Base-by-base conservation (phyloP, 2,888 invertebrate species). In the Mesorhabditis sp. region DNA sequence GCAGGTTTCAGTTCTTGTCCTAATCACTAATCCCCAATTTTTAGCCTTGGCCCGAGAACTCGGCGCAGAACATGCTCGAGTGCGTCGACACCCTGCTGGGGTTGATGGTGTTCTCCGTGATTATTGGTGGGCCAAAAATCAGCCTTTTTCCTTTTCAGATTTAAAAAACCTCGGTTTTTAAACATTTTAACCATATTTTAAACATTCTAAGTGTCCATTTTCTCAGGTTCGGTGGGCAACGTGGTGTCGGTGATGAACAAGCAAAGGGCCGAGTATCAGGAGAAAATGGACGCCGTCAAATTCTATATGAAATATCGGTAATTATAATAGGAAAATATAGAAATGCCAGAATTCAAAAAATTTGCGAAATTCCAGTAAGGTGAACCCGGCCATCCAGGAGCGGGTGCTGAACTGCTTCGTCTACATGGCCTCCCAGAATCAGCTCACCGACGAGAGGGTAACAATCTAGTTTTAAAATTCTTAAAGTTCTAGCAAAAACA, bases 71-170 rank as follows among this genome's bases (percentile, higher is more conserved):
- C 66, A 72, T 77, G 66, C 73, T 84, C 45, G 84, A 84, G 74
- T 77, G 83, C 4, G 74, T 80, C 6, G 83, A 84, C 67, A 82
- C 84, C 1, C 70, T 84, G 66, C 77, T 82, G 45, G 84, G 84
- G 4, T 77, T 84, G 45, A 65, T 84, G 4, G 82, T 83, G 44
- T 83, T 84, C 69, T 82, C 84, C 69, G 82, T 82, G 44, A 84
- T 84, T 70, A 83, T 83, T 62, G 83, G 82, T 67, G 76, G 76
- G 50, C 7, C 15, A 7, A 62, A 62, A 62, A 28, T 28, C 28
- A 2, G 28, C n/a, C n/a, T n/a, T n/a, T n/a, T n/a, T n/a, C n/a
- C n/a, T n/a, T n/a, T n/a, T n/a, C n/a, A n/a, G n/a, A n/a, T n/a
- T n/a, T n/a, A n/a, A n/a, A n/a, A n/a, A n/a, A n/a, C n/a, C n/a